Percentiles rank a stretch among this genome's conserved stretches.
phyloP scores from a whole-genome alignment of 2,113 vertebrate species.

The Neopipo cinnamomea region DNA sequence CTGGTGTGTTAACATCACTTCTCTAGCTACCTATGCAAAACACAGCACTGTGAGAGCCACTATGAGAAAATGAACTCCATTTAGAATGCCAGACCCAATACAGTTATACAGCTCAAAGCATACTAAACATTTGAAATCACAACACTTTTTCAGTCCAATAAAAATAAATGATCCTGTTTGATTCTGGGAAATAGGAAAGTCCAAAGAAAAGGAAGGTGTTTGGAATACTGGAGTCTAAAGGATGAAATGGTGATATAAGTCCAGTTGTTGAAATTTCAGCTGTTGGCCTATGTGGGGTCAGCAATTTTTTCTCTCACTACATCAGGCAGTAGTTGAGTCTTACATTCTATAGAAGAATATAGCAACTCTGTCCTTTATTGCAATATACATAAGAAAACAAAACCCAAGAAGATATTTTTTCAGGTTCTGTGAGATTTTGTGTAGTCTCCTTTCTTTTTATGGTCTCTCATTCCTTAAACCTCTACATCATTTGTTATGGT shows the following conservation, averaged over 20 bases:
- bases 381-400: not conserved
- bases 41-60: not conserved
- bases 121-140: not conserved
- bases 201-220: not conserved
- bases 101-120: not conserved
- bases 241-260: not conserved
- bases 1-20: not conserved
- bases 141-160: not conserved
- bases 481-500: not conserved
- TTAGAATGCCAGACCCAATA: not conserved
- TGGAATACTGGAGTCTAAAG: not conserved
- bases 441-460: not conserved
- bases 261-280: not conserved
- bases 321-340: not conserved
- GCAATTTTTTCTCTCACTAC: not conserved
- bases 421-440: rapidly evolving
- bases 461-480: not conserved
- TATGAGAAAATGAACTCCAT: not conserved
- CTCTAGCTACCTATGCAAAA: not conserved
- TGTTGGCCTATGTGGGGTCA: not conserved
- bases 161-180: not conserved
- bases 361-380: not conserved
- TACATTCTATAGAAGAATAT: not conserved
- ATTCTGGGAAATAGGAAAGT: not conserved
- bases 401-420: not conserved